phyloP scores from a whole-genome alignment of 1,140 invertebrate species.

The Drosophila paulistorum region DNA sequence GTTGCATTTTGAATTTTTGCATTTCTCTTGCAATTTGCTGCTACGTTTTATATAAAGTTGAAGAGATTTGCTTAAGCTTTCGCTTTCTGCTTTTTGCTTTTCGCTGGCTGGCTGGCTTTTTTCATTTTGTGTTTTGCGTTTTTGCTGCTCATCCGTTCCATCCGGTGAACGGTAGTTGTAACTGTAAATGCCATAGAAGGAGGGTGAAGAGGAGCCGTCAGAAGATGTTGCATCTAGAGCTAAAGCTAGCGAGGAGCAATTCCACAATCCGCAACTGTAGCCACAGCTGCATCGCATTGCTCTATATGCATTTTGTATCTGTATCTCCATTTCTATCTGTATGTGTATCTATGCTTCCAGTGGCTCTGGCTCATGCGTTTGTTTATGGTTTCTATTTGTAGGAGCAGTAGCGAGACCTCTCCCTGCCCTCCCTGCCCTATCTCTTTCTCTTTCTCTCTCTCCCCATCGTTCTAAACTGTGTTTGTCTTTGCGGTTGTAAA shows the following conservation, averaged over 20 bases:
- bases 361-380: conserved; percentile 58
- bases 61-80: conserved; percentile 39
- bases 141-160: neutral
- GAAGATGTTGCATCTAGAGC: neutral
- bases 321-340: conserved; percentile 20
- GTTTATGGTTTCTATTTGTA: conserved; percentile 71
- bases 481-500: conserved; percentile 76
- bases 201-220: conserved; percentile 29
- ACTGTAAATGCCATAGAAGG: conserved; percentile 19
- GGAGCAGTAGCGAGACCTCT: neutral
- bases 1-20: conserved; percentile 59
- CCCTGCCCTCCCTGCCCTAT: neutral
- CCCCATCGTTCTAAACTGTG: conserved; percentile 29
- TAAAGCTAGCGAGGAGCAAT: conserved; percentile 16
- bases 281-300: conserved; percentile 22
- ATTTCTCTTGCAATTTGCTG: conserved; percentile 37
- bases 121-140: conserved; percentile 1
- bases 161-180: conserved; percentile 22
- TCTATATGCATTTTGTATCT: conserved; percentile 30
- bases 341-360: neutral
- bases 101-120: neutral
- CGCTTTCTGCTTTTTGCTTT: conserved; percentile 36
- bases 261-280: conserved; percentile 37
- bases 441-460: neutral
- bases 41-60: conserved; percentile 20